Conservation (phyloP, 2,113 vertebrate genomes). For the Microtus richardsoni region DNA sequence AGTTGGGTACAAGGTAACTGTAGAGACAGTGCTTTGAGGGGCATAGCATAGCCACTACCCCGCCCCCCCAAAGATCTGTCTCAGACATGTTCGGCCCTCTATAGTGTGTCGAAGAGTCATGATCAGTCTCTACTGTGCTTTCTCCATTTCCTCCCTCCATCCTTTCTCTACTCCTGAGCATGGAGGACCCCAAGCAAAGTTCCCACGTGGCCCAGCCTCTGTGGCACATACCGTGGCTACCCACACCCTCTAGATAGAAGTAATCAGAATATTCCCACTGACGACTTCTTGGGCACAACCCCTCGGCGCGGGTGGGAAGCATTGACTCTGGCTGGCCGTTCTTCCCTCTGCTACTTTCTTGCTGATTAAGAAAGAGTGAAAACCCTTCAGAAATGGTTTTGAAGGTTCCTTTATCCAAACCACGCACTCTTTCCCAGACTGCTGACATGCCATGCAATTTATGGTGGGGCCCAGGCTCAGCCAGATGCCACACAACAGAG, state of each 20-base stretch:
- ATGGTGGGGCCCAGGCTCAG: not conserved
- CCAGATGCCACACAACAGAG: not conserved
- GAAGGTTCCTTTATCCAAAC: not conserved
- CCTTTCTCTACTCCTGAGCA: not conserved
- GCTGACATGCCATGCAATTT: not conserved
- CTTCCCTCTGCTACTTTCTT: not conserved
- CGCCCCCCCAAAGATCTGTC: not conserved
- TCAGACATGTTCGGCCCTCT: not conserved
- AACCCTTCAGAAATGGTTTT: not conserved
- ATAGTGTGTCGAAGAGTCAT: not conserved
- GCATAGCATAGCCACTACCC: not conserved
- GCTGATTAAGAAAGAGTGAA: not conserved
- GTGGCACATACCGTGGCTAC: not conserved
- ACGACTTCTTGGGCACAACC: not conserved
- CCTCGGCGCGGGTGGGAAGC: accelerated
- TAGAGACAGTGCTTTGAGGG: not conserved
- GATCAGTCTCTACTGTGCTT: not conserved
- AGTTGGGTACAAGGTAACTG: not conserved
- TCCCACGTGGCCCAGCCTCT: not conserved
- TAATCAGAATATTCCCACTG: not conserved
- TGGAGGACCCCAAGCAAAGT: not conserved
- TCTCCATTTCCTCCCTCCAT: not conserved
- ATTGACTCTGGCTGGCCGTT: not conserved
- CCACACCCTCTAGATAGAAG: not conserved
- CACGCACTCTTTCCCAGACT: not conserved